Conservation (phyloP, 2,888 invertebrate species). For the Drosophila siamana region DNA sequence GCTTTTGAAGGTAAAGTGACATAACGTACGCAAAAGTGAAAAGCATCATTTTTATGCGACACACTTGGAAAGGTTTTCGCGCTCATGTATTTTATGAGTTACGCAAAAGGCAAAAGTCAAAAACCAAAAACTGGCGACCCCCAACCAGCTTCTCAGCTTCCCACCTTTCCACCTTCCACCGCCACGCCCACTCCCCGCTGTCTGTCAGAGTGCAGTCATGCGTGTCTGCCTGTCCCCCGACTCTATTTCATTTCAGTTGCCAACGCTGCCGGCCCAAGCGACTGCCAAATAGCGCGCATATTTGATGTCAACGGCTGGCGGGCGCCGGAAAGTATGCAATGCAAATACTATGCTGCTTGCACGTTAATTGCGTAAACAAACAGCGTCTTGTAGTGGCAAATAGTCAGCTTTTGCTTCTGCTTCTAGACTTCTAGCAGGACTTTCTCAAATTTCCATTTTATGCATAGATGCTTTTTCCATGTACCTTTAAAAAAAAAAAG, state of each 20-base stretch:
- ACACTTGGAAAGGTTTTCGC: conserved; percentile 49
- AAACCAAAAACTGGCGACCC: conserved; percentile 35
- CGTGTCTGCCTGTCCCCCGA: conserved; percentile 36
- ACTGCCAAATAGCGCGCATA: conserved; percentile 55
- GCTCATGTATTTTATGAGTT: conserved; percentile 47
- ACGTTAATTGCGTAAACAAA: conserved; percentile 54
- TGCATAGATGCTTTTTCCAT: conserved; percentile 28
- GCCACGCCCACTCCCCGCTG: neutral
- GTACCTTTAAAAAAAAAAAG: conserved; percentile 12
- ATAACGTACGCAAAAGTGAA: conserved; percentile 48
- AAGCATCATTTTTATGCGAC: conserved; percentile 53
- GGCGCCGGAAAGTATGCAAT: conserved; percentile 44
- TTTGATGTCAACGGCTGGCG: conserved; percentile 38
- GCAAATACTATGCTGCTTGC: conserved; percentile 40
- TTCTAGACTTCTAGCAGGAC: neutral
- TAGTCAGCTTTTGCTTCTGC: too few relatives aligned
- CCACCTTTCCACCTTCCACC: too few relatives aligned
- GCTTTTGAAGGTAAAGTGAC: conserved; percentile 32
- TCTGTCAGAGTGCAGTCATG: conserved; percentile 64
- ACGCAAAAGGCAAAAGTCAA: conserved; percentile 39
- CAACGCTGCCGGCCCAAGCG: conserved; percentile 26
- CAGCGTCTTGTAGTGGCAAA: neutral
- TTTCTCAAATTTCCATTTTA: conserved; percentile 33
- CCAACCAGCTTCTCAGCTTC: too few relatives aligned
- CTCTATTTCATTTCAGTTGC: neutral